Percentiles rank a stretch among this genome's conserved stretches.
phyloP scores from a whole-genome alignment of 2,888 invertebrate species.

The Eupithecia inturbata region DNA sequence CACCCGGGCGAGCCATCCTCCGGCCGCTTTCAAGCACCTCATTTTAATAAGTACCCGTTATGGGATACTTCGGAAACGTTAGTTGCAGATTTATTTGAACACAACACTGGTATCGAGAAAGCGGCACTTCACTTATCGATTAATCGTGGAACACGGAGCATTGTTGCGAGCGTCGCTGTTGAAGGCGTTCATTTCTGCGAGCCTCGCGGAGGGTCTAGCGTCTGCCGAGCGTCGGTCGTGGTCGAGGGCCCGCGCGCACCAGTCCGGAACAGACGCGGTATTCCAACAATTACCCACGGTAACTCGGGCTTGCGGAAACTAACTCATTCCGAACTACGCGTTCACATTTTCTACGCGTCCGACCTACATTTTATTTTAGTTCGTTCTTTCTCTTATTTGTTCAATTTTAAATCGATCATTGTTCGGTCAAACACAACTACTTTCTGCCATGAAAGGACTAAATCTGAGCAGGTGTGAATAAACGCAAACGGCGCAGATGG shows the following conservation, averaged over 20 bases:
- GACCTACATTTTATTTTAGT: conserved; percentile 34
- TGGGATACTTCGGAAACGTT: conserved; percentile 61
- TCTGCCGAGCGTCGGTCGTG: conserved; percentile 65
- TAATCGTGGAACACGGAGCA: conserved; percentile 74
- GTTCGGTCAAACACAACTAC: conserved; percentile 40
- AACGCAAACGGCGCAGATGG: conserved; percentile 56
- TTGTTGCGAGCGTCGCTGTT: conserved; percentile 65
- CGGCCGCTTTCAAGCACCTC: conserved; percentile 81
- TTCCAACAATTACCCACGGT: conserved; percentile 80
- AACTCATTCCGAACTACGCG: conserved; percentile 58
- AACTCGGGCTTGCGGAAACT: conserved; percentile 70
- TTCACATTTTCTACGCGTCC: conserved; percentile 59
- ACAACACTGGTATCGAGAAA: conserved; percentile 72
- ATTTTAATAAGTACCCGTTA: conserved; percentile 71
- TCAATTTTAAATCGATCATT: not conserved
- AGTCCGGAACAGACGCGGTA: conserved; percentile 79
- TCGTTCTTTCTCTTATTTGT: not conserved
- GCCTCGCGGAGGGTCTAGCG: conserved; percentile 72
- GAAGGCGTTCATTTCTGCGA: conserved; percentile 76
- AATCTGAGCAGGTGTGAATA: conserved; percentile 49
- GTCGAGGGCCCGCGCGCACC: conserved; percentile 79
- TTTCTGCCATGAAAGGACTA: conserved; percentile 41
- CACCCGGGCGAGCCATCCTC: conserved; percentile 83
- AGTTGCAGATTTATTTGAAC: conserved; percentile 67
- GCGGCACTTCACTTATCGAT: conserved; percentile 76